Base-by-base conservation (phyloP, 1,140 invertebrate genomes). In the Aradophagus sp. region DNA sequence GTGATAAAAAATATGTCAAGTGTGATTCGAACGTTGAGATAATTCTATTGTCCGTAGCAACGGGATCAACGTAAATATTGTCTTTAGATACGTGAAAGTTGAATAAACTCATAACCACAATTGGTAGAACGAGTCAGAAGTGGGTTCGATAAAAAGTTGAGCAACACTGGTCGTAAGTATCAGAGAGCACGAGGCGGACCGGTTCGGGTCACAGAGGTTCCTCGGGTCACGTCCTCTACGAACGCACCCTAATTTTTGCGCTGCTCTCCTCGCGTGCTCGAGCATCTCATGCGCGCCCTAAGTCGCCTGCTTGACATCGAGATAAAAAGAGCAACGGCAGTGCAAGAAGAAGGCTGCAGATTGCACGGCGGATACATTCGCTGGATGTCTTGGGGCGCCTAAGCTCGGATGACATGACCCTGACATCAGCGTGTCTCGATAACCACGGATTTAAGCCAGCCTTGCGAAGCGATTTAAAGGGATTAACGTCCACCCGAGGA, bases 171-270 rank as follows among this genome's bases (percentile, higher is more conserved):
- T 52, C 27, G 58, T 69, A 41, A 53, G 27, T n/a, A 8, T 62
- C 48, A 58, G 32, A 71, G 73, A 73, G 53, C 75, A 71, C 73
- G 72, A 80, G 76, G 76, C 76, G 79, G 82, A 84, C 81, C 83
- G 82, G 82, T 84, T 84, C 81, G 42, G 80, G 81, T 84, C 81
- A 83, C 73, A 77, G 75, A 82, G 77, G 73, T 75, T 76, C 76
- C 73, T 73, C 68, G 72, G 76, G 76, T 82, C 78, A 75, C 75
- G 76, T 76, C 56, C 75, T 55, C 63, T 63, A 55, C 71, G 48
- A 76, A 70, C 65, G 55, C 69, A 68, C 62, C 63, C 61, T 71
- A 63, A 73, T 68, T 73, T 73, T 75, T 65, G 39, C 55, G 42
- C 73, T 48, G 59, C 45, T 61, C 47, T 56, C 50, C 58, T 58